Base-by-base conservation (phyloP, 2,113 vertebrate genomes). In the Columbina picui region DNA sequence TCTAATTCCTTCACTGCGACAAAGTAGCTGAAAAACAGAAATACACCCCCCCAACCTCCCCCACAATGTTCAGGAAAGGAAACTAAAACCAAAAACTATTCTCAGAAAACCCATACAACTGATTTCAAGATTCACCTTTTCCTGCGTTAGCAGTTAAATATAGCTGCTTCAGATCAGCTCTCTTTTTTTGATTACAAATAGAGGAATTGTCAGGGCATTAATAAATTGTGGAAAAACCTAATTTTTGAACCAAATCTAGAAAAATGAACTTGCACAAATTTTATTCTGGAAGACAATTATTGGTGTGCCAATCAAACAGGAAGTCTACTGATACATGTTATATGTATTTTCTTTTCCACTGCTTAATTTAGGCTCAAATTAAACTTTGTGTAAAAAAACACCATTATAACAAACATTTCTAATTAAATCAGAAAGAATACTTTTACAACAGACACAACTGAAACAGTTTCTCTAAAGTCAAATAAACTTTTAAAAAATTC, bases 401-500 rank as follows among this genome's bases (percentile, higher is more conserved):
- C 63, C 30, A 80, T n/a, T 84, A 84, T 43, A 97, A 97, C 70
- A 95, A 96, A 95, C 74, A 87, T 14, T 34, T 86, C 32, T 93
- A 96, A 97, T 96, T 84, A 92, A 95, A 96, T 89, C 41, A 89
- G 63, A 81, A 89, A 68, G 50, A 94, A 82, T 75, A 81, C 43
- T 77, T 70, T 56, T 47, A 69, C 16, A 92, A 69, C 9, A 87
- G 90, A 84, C 81, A 79, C n/a, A 87, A 90, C 50, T n/a, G 65
- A 93, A 90, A 60, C 45, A 26, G 32, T 50, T 84, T 63, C 76
- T 78, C 71, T 63, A 6, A 96, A 96, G 76, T 81, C 69, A 95
- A 97, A 97, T 84, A 95, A 96, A 95, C 85, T 19, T 84, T n/a
- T 20, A 0, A 74, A 86, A 92, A 73, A 22, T 65, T 82, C 74